Percentiles rank a stretch among this genome's conserved stretches.
Evolutionary conservation across 1,140 invertebrate species (phyloP).

Genomic region (Drosophila rufa): DNA sequence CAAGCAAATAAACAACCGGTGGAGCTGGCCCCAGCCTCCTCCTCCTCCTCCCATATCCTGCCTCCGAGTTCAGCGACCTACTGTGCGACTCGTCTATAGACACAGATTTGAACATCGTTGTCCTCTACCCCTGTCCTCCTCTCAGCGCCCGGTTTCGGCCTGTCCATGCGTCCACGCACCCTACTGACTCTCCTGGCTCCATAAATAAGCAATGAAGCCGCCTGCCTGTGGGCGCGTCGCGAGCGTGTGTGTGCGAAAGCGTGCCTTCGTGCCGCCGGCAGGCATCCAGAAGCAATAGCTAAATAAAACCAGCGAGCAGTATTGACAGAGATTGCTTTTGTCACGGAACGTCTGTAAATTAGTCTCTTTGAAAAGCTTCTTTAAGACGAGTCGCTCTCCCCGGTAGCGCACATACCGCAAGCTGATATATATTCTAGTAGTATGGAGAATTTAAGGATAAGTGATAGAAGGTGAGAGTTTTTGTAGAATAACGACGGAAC

Average conservation of each 20-base stretch:
- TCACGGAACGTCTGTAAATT: slow-evolving; percentile 33
- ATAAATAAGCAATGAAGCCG: slow-evolving; percentile 62
- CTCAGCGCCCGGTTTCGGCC: not conserved
- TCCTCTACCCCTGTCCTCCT: slow-evolving; percentile 11
- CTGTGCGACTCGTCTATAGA: slow-evolving; percentile 41
- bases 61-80: slow-evolving; percentile 60
- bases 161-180: slow-evolving; percentile 3
- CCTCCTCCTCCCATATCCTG: slow-evolving; percentile 1
- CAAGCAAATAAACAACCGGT: slow-evolving; percentile 35
- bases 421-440: not conserved
- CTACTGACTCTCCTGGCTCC: slow-evolving; percentile 3
- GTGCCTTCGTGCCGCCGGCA: slow-evolving; percentile 6
- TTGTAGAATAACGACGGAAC: not conserved
- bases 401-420: not conserved
- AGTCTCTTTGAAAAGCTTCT: slow-evolving; percentile 24
- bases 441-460: not conserved
- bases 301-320: slow-evolving; percentile 31
- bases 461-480: not conserved
- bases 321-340: slow-evolving; percentile 45
- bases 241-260: slow-evolving; percentile 12
- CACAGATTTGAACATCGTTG: slow-evolving; percentile 28
- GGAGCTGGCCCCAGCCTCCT: not conserved
- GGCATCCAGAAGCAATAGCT: slow-evolving; percentile 13
- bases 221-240: slow-evolving; percentile 21
- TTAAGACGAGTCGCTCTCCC: not conserved